Percentiles rank a stretch among this genome's conserved stretches.
These are phyloP conservation scores for Busseola fusca DNA, from an alignment of 2,888 invertebrate species.

Conservation along the genomic window DNA sequence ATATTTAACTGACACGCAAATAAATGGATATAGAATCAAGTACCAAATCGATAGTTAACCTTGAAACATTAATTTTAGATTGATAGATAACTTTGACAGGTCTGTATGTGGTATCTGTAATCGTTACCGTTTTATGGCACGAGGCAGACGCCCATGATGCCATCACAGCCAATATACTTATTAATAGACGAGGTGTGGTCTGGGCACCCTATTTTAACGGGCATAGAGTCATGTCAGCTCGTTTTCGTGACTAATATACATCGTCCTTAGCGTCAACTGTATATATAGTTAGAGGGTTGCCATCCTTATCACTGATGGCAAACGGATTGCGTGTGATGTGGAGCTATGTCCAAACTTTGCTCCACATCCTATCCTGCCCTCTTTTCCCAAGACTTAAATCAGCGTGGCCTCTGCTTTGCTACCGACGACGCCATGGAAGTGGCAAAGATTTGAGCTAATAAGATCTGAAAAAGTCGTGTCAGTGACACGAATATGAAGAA, in stretches of 20 bases:
- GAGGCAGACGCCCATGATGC: conserved; percentile 29
- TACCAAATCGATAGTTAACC: conserved; percentile 42
- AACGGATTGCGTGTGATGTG: neutral
- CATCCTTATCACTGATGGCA: neutral
- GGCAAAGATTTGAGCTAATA: neutral
- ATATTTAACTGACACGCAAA: conserved; percentile 40
- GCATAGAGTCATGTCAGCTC: neutral
- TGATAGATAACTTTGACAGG: conserved; percentile 55
- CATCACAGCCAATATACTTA: conserved; percentile 34
- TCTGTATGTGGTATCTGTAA: conserved; percentile 26
- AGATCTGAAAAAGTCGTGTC: neutral
- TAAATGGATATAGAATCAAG: conserved; percentile 36
- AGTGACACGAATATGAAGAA: neutral
- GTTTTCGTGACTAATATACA: neutral
- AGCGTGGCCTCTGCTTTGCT: neutral
- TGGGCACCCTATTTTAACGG: conserved; percentile 33
- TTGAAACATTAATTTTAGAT: conserved; percentile 56
- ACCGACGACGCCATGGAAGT: neutral
- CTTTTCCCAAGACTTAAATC: neutral
- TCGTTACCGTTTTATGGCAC: conserved; percentile 48
- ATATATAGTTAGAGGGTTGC: neutral
- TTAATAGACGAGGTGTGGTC: conserved; percentile 34
- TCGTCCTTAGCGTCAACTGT: neutral
- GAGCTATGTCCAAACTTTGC: neutral
- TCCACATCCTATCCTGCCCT: neutral